Evolutionary conservation across 2,888 invertebrate genomes (phyloP).

Genomic region (Leucoptera coffeella): DNA sequence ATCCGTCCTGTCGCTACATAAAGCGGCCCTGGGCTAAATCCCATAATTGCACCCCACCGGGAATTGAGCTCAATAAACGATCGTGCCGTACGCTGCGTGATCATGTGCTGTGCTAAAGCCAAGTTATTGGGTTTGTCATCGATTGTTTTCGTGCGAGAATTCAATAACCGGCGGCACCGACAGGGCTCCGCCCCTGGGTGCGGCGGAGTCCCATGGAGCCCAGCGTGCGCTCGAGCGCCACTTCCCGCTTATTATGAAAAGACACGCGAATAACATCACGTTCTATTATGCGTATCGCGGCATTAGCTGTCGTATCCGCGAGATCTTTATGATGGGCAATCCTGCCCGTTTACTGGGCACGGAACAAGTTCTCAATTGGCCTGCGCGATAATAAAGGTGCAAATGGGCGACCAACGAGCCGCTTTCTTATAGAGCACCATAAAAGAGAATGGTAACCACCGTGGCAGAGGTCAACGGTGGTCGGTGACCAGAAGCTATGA

Average conservation of each 20-base stretch:
- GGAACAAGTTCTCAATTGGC: too few relatives aligned
- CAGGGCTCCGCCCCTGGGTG: conserved; percentile 2
- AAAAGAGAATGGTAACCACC: too few relatives aligned
- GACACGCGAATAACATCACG: conserved; percentile 29
- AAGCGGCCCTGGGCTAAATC: too few relatives aligned
- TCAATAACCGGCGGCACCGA: conserved; percentile 19
- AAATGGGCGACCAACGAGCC: too few relatives aligned
- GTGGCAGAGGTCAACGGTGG: too few relatives aligned
- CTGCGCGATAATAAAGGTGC: too few relatives aligned
- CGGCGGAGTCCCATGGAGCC: conserved; percentile 12
- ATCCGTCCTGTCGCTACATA: too few relatives aligned
- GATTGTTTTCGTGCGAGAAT: conserved; percentile 29
- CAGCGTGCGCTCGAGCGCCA: conserved; percentile 17
- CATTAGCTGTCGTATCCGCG: conserved; percentile 24
- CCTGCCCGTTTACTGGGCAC: conserved; percentile 12
- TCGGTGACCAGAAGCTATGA: too few relatives aligned
- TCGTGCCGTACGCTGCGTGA: conserved; percentile 4
- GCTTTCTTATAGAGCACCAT: too few relatives aligned
- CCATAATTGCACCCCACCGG: conserved; percentile 3
- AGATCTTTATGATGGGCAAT: conserved; percentile 20
- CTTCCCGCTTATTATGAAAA: conserved; percentile 27
- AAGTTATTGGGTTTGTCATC: conserved; percentile 19
- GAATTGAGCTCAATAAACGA: conserved; percentile 4
- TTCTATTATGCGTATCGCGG: conserved; percentile 13
- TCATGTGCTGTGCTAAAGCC: conserved; percentile 9